These are phyloP conservation scores for Charaxes varanes DNA, from an alignment of 1,140 invertebrate genomes.

Conservation along the genomic window DNA sequence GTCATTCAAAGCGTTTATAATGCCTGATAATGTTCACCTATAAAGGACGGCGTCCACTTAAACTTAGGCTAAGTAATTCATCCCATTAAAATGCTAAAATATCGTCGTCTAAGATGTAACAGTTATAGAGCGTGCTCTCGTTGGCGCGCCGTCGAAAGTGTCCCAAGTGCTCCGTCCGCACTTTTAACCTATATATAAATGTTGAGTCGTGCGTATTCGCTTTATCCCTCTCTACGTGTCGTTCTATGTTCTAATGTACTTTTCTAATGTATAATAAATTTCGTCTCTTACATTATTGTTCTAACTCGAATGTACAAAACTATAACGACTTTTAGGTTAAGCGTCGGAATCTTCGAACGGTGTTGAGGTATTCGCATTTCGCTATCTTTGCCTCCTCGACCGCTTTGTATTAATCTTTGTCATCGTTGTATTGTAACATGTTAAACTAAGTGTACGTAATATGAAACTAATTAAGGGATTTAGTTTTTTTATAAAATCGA, in stretches of 20 bases:
- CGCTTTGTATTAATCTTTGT: conserved; percentile 10
- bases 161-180: conserved; percentile 32
- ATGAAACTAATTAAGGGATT: conserved; percentile 41
- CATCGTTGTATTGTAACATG: conserved; percentile 7
- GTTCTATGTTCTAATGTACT: conserved; percentile 19
- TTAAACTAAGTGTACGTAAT: conserved; percentile 18
- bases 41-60: no score
- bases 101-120: no score
- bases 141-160: conserved; percentile 4
- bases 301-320: conserved; percentile 43
- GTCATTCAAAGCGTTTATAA: no score
- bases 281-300: conserved; percentile 17
- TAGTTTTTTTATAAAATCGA: conserved; percentile 64
- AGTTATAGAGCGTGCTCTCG: conserved; percentile 5
- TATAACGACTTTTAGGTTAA: conserved; percentile 27
- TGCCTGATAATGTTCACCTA: no score
- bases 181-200: conserved; percentile 22
- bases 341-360: conserved; percentile 1
- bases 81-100: no score
- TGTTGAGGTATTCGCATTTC: no score
- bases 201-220: conserved; percentile 32
- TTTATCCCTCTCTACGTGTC: conserved; percentile 21
- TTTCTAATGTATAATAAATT: conserved; percentile 12
- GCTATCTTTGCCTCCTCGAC: no score
- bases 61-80: no score